Conservation (phyloP, 2,797 vertebrate species). For the Danionella dracula region DNA sequence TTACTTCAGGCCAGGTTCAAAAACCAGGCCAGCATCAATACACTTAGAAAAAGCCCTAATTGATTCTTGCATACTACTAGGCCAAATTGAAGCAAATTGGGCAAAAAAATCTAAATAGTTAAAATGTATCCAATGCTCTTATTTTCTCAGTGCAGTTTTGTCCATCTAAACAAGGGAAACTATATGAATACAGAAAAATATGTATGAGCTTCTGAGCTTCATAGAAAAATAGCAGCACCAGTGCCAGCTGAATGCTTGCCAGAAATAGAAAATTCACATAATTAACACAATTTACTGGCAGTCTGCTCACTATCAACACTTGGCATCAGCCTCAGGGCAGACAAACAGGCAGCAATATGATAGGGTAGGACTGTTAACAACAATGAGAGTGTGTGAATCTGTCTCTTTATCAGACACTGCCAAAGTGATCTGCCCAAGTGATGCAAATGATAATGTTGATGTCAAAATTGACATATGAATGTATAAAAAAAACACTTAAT, state of each 20-base stretch:
- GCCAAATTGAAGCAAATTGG: too few species aligned
- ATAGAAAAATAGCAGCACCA: slow-evolving; percentile 10
- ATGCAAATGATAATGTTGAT: neutral
- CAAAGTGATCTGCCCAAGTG: neutral
- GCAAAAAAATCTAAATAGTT: too few species aligned
- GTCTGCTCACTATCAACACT: slow-evolving; percentile 44
- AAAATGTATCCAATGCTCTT: too few species aligned
- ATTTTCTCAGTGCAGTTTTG: too few species aligned
- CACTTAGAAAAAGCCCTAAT: too few species aligned
- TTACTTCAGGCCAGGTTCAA: too few species aligned
- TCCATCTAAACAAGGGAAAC: too few species aligned
- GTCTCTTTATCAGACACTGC: slow-evolving; percentile 20
- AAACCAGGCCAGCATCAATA: too few species aligned
- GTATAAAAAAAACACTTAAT: neutral
- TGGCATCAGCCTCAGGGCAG: slow-evolving; percentile 40
- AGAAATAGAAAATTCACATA: slow-evolving; percentile 42
- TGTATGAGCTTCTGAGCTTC: slow-evolving; percentile 28
- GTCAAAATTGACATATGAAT: neutral
- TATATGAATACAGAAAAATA: slow-evolving; percentile 5
- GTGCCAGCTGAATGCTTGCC: slow-evolving; percentile 43
- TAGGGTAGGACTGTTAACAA: slow-evolving; percentile 15
- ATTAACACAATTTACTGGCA: slow-evolving; percentile 49
- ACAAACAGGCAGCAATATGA: slow-evolving; percentile 34
- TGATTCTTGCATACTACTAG: too few species aligned
- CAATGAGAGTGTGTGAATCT: slow-evolving; percentile 5